Percentiles rank a stretch among this genome's conserved stretches.
phyloP scores from a whole-genome alignment of 2,888 invertebrate genomes.

The Rotaria socialis region DNA sequence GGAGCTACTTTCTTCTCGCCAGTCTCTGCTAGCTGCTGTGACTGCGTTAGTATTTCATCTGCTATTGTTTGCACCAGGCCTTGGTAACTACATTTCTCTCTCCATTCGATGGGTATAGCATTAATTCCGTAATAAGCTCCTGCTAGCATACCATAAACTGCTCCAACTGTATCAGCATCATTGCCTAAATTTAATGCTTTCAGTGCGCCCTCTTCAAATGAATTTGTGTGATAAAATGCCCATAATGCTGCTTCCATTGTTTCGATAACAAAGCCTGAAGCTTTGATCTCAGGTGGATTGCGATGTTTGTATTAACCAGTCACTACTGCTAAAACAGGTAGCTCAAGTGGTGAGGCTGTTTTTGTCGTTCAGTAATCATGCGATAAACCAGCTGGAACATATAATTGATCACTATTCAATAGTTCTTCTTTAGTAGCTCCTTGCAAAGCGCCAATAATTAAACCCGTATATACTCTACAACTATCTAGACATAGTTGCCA shows the following conservation, averaged over 20 bases:
- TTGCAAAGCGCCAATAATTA: conserved; percentile 13
- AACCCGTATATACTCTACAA: background rate
- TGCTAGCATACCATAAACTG: background rate
- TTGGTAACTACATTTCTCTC: too few relatives aligned
- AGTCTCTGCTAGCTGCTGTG: too few relatives aligned
- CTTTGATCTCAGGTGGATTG: background rate
- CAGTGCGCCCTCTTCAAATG: background rate
- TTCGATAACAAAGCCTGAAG: background rate
- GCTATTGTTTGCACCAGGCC: too few relatives aligned
- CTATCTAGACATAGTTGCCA: background rate
- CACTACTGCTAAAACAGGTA: background rate
- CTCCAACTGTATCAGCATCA: background rate
- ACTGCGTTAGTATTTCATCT: too few relatives aligned
- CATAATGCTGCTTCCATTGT: background rate
- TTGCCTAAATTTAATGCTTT: background rate
- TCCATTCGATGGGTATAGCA: too few relatives aligned
- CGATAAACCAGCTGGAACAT: background rate
- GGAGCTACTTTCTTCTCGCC: too few relatives aligned
- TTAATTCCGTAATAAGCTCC: background rate
- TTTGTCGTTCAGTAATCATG: too few relatives aligned
- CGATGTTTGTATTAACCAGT: too few relatives aligned
- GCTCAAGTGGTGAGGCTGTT: background rate
- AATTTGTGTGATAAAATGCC: background rate
- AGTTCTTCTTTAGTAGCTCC: background rate
- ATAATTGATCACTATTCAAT: background rate